A percentile compares a stretch with the other conserved stretches of the same genome.
Conservation (phyloP, 2,888 invertebrate species). For the Drosophila stalkeri region DNA sequence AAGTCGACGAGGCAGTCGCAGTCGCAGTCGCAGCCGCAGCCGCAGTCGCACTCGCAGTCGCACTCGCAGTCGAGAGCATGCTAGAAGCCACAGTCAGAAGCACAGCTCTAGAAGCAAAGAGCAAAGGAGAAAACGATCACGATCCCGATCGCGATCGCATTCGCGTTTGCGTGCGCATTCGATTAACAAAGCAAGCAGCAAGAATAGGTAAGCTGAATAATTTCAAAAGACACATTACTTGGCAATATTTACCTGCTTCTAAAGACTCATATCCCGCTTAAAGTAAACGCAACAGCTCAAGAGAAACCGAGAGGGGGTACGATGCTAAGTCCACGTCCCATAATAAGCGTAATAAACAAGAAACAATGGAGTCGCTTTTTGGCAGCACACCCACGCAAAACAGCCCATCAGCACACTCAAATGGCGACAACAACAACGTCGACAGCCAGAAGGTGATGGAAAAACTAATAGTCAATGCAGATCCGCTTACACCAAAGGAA, state of each 20-base stretch:
- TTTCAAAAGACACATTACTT: neutral
- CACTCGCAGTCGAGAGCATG: slow-evolving; percentile 3
- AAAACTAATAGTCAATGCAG: slow-evolving; percentile 13
- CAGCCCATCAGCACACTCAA: neutral
- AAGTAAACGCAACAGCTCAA: slow-evolving; percentile 20
- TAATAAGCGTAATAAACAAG: slow-evolving; percentile 1
- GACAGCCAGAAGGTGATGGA: neutral
- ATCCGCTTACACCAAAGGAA: slow-evolving; percentile 9
- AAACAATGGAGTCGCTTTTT: slow-evolving; percentile 1
- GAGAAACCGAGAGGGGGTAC: slow-evolving; percentile 7
- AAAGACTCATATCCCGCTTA: slow-evolving; percentile 22
- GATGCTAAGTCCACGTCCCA: slow-evolving; percentile 7
- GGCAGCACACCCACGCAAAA: slow-evolving; percentile 14
- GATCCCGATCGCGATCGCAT: slow-evolving; percentile 20
- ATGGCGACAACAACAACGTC: neutral
- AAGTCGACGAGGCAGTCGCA: slow-evolving; percentile 32
- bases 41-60: slow-evolving; percentile 2
- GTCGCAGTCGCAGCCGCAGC: slow-evolving; percentile 34
- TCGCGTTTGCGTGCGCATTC: slow-evolving; percentile 26
- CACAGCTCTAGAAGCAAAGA: neutral
- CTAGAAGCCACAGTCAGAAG: slow-evolving; percentile 10
- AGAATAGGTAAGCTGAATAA: slow-evolving; percentile 35
- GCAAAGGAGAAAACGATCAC: slow-evolving; percentile 12
- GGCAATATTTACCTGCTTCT: slow-evolving; percentile 11
- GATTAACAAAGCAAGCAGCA: slow-evolving; percentile 9